A percentile compares a stretch with the other conserved stretches of the same genome.
phyloP scores from a whole-genome alignment of 2,113 vertebrate genomes.

The Phaetusa simplex region DNA sequence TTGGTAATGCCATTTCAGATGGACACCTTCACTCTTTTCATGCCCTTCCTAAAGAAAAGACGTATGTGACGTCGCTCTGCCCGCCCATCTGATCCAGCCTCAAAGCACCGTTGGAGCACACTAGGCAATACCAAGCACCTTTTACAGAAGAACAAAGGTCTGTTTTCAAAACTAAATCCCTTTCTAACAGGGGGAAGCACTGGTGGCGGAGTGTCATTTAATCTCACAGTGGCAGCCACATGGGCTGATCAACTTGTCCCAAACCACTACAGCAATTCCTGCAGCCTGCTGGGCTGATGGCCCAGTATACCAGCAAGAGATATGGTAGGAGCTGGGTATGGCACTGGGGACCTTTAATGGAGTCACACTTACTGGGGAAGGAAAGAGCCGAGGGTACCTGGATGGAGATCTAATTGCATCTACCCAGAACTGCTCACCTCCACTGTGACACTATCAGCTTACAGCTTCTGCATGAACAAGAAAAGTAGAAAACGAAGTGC shows the following conservation, averaged over 20 bases:
- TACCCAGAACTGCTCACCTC: not conserved
- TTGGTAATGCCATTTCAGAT: not conserved
- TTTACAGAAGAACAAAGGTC: not conserved
- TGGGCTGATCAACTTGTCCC: accelerated
- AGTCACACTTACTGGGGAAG: not conserved
- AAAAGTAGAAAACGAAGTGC: not conserved
- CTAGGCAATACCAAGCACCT: not conserved
- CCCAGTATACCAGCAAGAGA: accelerated
- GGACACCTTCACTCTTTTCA: not conserved
- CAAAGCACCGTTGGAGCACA: not conserved
- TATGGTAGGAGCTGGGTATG: accelerated
- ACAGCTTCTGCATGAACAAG: not conserved
- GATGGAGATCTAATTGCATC: not conserved
- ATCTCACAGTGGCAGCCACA: not conserved
- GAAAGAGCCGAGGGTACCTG: not conserved
- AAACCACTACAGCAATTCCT: not conserved
- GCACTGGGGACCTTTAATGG: accelerated
- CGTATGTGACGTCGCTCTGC: accelerated
- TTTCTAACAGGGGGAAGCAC: accelerated
- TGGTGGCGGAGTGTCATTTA: accelerated
- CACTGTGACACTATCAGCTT: not conserved
- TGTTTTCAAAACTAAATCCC: too few relatives aligned
- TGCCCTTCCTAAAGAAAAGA: not conserved
- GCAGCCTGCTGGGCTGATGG: not conserved
- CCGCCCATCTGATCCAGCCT: not conserved